These are phyloP conservation scores for Beris morrisii DNA, from an alignment of 2,888 invertebrate species.

Conservation along the genomic window DNA sequence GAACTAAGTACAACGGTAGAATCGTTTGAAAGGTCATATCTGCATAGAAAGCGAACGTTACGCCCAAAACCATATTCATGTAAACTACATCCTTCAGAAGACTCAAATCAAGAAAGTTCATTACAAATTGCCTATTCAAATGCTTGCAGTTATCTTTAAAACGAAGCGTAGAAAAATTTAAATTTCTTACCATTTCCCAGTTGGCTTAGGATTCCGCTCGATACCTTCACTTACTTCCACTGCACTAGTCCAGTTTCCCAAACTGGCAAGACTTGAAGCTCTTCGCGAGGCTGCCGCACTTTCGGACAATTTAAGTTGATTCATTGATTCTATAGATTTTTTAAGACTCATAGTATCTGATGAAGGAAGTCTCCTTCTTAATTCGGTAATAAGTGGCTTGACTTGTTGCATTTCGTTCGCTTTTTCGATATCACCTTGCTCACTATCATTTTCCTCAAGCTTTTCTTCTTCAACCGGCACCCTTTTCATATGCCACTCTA, in stretches of 20 bases:
- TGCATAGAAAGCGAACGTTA: constrained; percentile 68
- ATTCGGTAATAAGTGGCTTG: constrained; percentile 28
- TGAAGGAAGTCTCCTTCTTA: no score
- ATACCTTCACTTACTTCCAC: constrained; percentile 50
- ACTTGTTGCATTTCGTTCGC: constrained; percentile 11
- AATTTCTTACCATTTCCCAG: constrained; percentile 32
- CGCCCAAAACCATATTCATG: constrained; percentile 70
- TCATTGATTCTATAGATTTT: constrained; percentile 8
- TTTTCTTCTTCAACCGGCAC: constrained; percentile 56
- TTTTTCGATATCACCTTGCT: not conserved
- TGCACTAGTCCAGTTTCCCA: constrained; percentile 55
- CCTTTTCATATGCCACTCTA: constrained; percentile 69
- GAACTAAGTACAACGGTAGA: constrained; percentile 62
- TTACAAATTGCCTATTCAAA: constrained; percentile 58
- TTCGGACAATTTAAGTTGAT: constrained; percentile 2
- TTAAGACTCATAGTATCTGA: not conserved
- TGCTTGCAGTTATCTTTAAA: no score
- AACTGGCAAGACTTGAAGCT: constrained; percentile 51
- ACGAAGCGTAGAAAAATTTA: no score
- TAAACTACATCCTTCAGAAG: constrained; percentile 67
- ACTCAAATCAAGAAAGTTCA: constrained; percentile 64
- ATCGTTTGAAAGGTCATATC: constrained; percentile 72
- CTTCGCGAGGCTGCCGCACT: constrained; percentile 41
- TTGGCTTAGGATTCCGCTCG: constrained; percentile 46
- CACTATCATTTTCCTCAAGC: not conserved